Conservation (phyloP, 1,140 invertebrate genomes). For the Drosophila asahinai region DNA sequence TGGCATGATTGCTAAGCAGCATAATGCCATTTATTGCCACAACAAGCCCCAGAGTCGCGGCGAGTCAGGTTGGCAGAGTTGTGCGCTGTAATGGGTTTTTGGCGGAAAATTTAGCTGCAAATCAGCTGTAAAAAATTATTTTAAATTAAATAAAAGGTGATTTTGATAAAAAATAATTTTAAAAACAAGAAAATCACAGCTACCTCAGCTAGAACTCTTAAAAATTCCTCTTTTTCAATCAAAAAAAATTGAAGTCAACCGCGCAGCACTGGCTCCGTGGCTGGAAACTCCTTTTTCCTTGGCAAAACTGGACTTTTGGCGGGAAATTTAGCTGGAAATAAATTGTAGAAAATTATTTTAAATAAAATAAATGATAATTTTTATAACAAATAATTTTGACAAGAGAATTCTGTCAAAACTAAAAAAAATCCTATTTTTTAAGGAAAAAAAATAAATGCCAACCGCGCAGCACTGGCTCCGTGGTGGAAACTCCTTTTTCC, state of each 20-base stretch:
- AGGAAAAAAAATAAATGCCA: neutral
- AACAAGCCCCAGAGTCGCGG: conserved; percentile 39
- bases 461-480: conserved; percentile 20
- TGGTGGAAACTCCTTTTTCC: conserved; percentile 5
- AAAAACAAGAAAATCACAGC: neutral
- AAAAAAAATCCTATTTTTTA: neutral
- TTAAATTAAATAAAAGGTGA: neutral
- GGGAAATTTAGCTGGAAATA: no score
- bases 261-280: conserved; percentile 17
- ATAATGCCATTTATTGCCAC: conserved; percentile 82
- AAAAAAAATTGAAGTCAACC: conserved; percentile 2
- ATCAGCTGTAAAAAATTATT: no score
- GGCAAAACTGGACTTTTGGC: conserved; percentile 16
- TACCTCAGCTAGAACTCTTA: no score
- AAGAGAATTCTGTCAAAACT: no score
- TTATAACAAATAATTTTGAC: no score
- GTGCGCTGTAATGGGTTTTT: no score
- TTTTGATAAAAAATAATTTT: neutral
- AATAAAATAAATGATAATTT: no score
- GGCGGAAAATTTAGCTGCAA: neutral
- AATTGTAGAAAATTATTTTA: neutral
- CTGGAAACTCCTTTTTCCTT: conserved; percentile 5
- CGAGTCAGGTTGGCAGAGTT: neutral
- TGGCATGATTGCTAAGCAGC: conserved; percentile 78
- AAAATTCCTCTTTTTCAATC: no score